phyloP scores from a whole-genome alignment of 2,113 vertebrate genomes.

The Caranx melampygus region DNA sequence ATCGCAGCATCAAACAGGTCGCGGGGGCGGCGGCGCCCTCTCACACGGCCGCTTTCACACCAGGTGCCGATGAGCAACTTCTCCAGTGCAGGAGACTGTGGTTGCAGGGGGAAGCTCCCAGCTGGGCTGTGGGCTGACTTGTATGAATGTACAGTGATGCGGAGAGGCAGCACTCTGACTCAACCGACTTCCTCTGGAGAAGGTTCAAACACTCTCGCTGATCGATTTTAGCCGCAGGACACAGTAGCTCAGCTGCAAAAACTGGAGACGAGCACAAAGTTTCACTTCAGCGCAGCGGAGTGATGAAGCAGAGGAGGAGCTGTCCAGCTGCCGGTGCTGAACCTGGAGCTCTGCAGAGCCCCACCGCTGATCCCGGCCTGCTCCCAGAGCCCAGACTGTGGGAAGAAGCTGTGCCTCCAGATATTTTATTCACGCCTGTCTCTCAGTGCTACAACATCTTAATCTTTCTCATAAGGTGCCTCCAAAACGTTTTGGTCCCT shows the following conservation, averaged over 20 bases:
- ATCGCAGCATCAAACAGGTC: too few species aligned
- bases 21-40: too few species aligned
- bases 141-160: slow-evolving; percentile 15
- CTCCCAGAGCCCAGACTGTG: too few species aligned
- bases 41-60: too few species aligned
- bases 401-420: too few species aligned
- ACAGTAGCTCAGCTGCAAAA: slow-evolving; percentile 7
- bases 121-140: not conserved
- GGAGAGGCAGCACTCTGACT: slow-evolving; percentile 1
- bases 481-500: too few species aligned
- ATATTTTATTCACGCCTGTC: not conserved
- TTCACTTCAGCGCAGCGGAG: slow-evolving; percentile 24
- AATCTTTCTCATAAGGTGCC: too few species aligned
- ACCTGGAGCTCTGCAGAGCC: slow-evolving; percentile 5
- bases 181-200: slow-evolving; percentile 16
- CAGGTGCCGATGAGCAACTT: slow-evolving; percentile 10
- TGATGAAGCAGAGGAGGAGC: slow-evolving; percentile 55
- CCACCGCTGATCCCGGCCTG: not conserved
- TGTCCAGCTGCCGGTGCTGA: slow-evolving; percentile 75
- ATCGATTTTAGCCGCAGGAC: slow-evolving; percentile 45
- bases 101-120: not conserved
- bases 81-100: not conserved
- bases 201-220: slow-evolving; percentile 26
- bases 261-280: slow-evolving; percentile 21
- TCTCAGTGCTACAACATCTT: too few species aligned